Conservation (phyloP, 2,113 vertebrate genomes). For the Anoplopoma fimbria region DNA sequence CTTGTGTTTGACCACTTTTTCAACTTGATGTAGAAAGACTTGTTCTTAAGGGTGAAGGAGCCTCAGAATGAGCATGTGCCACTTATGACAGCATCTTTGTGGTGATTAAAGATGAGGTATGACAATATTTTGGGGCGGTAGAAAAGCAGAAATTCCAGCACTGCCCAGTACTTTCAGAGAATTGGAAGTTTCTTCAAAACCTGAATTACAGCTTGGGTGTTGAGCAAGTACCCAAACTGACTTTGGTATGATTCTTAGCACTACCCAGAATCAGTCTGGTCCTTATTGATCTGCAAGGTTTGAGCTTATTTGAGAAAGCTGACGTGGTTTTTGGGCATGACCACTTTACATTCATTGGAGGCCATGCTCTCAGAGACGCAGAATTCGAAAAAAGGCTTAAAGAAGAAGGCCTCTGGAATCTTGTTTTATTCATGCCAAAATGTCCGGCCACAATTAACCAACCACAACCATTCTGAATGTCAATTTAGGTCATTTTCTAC, state of each 20-base stretch:
- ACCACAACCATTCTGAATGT: slow-evolving; percentile 72
- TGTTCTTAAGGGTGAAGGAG: background rate
- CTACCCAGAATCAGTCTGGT: background rate
- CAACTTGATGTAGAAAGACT: slow-evolving; percentile 29
- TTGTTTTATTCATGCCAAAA: slow-evolving; percentile 73
- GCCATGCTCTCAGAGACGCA: slow-evolving; percentile 20
- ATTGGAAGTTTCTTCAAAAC: slow-evolving; percentile 27
- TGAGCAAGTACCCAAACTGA: background rate
- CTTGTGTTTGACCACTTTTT: slow-evolving; percentile 28
- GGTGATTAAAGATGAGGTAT: slow-evolving; percentile 7
- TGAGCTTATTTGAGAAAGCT: slow-evolving; percentile 7
- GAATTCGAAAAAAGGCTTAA: slow-evolving; percentile 35
- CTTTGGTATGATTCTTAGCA: slow-evolving; percentile 19
- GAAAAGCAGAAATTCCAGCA: background rate
- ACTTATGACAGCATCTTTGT: slow-evolving; percentile 32
- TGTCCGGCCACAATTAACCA: slow-evolving; percentile 70
- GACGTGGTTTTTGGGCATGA: slow-evolving; percentile 6
- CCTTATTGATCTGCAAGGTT: slow-evolving; percentile 12
- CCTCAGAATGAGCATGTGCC: slow-evolving; percentile 17
- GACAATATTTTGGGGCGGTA: background rate
- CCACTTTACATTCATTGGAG: slow-evolving; percentile 34
- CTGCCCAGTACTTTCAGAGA: slow-evolving; percentile 15
- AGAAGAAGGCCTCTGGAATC: slow-evolving; percentile 56
- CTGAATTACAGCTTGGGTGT: slow-evolving; percentile 28
- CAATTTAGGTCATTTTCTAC: slow-evolving; percentile 85